These are phyloP conservation scores for Heterocephalus glaber DNA, from an alignment of 2,113 vertebrate genomes.

Conservation along the genomic window DNA sequence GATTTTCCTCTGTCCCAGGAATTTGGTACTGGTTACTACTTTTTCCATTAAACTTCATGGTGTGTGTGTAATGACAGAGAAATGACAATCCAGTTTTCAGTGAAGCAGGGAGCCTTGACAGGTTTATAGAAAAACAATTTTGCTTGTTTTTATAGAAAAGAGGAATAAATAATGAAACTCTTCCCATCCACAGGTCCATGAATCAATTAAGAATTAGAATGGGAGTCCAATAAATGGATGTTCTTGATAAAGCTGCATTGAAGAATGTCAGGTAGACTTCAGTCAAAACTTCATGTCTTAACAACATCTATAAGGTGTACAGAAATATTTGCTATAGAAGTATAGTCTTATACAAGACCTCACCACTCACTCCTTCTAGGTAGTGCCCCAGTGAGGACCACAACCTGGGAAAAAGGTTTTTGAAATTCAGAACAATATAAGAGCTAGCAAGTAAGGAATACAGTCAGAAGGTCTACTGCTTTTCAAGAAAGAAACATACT, in stretches of 20 bases:
- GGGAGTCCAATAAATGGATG: neutral
- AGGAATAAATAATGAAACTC: neutral
- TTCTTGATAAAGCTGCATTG: neutral
- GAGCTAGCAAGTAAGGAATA: neutral
- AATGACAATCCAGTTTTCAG: neutral
- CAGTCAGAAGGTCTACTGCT: neutral
- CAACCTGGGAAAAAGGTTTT: neutral
- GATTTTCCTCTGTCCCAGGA: neutral
- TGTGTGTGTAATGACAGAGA: neutral
- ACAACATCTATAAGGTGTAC: neutral
- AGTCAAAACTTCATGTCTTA: neutral
- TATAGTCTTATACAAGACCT: neutral
- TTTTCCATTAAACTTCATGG: neutral
- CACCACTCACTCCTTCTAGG: neutral
- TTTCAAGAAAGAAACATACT: neutral
- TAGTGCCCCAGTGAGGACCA: neutral
- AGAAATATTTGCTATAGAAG: neutral
- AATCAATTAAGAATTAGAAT: neutral
- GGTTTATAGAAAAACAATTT: neutral
- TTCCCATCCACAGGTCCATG: neutral
- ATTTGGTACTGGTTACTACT: neutral
- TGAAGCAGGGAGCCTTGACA: neutral
- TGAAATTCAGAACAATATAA: neutral
- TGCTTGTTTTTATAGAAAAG: neutral
- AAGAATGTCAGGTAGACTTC: neutral